Evolutionary conservation across 2,888 invertebrate genomes (phyloP).

Genomic region (Galeopsomyia nigrocyanea): DNA sequence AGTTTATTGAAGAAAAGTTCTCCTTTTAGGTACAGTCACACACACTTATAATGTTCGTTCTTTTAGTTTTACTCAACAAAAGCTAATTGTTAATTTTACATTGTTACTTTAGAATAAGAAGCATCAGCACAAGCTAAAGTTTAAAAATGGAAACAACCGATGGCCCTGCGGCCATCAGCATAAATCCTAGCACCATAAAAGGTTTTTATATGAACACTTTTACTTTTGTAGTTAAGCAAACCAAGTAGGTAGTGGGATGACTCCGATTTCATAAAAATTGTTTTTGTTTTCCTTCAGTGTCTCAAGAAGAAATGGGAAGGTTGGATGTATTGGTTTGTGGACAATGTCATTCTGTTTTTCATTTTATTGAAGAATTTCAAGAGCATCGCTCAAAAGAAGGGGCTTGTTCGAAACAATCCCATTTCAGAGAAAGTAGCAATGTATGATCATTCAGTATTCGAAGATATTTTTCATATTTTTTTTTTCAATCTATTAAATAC

Average conservation of each 20-base stretch:
- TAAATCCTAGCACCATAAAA: constrained; percentile 63
- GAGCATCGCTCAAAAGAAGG: constrained; percentile 76
- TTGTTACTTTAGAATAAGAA: constrained; percentile 27
- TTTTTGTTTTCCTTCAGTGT: constrained; percentile 70
- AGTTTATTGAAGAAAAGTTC: constrained; percentile 8
- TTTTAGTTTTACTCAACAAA: background rate
- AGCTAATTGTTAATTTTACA: background rate
- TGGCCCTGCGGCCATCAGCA: constrained; percentile 65
- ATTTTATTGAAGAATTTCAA: constrained; percentile 84
- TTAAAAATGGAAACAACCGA: constrained; percentile 65
- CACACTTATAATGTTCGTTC: background rate
- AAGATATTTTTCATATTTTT: constrained; percentile 30
- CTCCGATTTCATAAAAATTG: background rate
- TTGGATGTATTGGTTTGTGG: constrained; percentile 87
- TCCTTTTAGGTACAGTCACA: constrained; percentile 29
- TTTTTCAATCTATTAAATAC: too few relatives aligned
- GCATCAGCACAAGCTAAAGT: constrained; percentile 9
- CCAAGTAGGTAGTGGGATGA: constrained; percentile 2
- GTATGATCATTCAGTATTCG: constrained; percentile 67
- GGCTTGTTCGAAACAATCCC: constrained; percentile 75
- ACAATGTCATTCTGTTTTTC: constrained; percentile 84
- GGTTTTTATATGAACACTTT: constrained; percentile 51
- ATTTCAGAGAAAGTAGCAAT: constrained; percentile 75
- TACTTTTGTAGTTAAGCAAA: constrained; percentile 16
- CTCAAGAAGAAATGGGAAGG: constrained; percentile 82